Evolutionary conservation across 2,888 invertebrate species (phyloP), one percentile per base, ranked within the genome.

Genomic region (Invenusta paracnida): DNA sequence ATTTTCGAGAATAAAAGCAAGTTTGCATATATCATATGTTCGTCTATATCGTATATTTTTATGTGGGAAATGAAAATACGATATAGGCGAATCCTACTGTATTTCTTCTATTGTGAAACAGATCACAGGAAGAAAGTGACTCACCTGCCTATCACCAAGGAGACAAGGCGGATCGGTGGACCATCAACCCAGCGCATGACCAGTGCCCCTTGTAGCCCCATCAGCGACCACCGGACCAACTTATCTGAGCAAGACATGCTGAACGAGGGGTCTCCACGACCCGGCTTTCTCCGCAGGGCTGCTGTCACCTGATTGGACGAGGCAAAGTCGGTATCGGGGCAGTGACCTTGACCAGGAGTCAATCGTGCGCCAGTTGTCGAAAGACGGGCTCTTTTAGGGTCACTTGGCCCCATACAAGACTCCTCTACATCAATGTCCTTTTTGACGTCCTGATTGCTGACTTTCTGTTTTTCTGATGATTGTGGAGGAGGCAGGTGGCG

Each of bases 211-310:
- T 85, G 81, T 1, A 84, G 2, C 13, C 85, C 85, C 23, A 85
- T 28, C 29, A 29, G 17, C n/a, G 79, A 85, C 85, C 85, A 85
- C 0, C 85, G 82, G 83, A 85, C 27, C 81, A 85, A 30, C 30
- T 85, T 85, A 30, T 85, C 85, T 5, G 85, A 83, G 30, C 85
- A 85, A 25, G 79, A 81, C 79, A 85, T 79, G 28, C 85, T 85
- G 29, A 29, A 11, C 13, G 81, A 83, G 23, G 85, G 85, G 13
- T 0, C 73, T 0, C 85, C 85, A 17, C 79, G 73, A 0, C 85
- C 85, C 30, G 85, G 85, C 31, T 85, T 85, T 17, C 81, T 28
- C 0, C 85, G 29, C 25, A 85, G 81, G 29, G 17, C 29, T 5
- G 2, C 85, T 13, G 25, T 5, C 23, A 28, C 25, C 73, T 84